Conservation (phyloP, 2,113 vertebrate genomes). For the Scatophagus argus region DNA sequence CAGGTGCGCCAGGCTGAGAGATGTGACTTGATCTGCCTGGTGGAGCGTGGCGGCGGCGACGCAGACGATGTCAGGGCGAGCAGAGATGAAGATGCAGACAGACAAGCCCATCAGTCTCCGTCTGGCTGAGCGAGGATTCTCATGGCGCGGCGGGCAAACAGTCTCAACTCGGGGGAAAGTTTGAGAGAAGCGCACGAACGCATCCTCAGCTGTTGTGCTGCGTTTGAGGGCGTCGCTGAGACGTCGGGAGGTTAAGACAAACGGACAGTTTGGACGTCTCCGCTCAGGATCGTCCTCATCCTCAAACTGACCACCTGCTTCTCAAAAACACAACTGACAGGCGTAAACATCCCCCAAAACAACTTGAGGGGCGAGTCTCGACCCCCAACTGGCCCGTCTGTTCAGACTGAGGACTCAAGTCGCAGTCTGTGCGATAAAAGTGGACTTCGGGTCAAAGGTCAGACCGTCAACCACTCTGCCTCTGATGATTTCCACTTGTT, state of each 20-base stretch:
- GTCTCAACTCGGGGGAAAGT: constrained; percentile 42
- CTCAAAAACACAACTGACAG: constrained; percentile 51
- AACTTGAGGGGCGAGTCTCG: constrained; percentile 23
- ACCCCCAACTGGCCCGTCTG: constrained; percentile 3
- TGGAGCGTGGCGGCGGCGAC: constrained; percentile 37
- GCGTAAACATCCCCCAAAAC: constrained; percentile 39
- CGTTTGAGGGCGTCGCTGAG: neutral
- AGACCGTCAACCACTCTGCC: neutral
- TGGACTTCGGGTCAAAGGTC: constrained; percentile 25
- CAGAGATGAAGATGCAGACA: constrained; percentile 53
- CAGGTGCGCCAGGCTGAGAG: constrained; percentile 60
- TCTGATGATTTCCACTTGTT: neutral
- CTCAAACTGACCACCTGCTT: constrained; percentile 60
- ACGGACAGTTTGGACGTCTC: constrained; percentile 40
- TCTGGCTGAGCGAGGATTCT: constrained; percentile 20
- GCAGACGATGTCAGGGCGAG: constrained; percentile 22
- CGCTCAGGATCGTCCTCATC: constrained; percentile 26
- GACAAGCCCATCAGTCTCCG: constrained; percentile 63
- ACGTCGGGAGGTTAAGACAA: constrained; percentile 27
- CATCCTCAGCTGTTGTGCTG: constrained; percentile 28
- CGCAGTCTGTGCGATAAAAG: neutral
- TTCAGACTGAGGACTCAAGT: neutral
- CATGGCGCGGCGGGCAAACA: neutral
- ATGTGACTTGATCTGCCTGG: constrained; percentile 68
- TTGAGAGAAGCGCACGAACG: constrained; percentile 17